These are phyloP conservation scores for Lepidotrigona ventralis DNA, from an alignment of 1,140 invertebrate genomes.

Conservation along the genomic window DNA sequence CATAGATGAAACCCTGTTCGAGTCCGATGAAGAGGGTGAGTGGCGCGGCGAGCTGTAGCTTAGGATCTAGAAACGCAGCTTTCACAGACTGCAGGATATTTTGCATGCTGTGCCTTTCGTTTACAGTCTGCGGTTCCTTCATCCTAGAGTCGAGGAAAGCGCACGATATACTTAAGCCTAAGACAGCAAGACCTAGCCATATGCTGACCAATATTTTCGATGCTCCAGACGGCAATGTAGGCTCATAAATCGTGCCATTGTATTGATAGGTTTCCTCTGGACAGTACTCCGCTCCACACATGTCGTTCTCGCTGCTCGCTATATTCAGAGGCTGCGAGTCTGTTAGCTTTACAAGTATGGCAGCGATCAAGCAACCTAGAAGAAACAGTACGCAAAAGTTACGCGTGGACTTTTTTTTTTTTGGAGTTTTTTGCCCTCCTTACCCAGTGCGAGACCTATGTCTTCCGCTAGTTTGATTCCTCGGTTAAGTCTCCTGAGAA, in stretches of 20 bases:
- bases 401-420: too few species aligned
- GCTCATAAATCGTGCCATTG: constrained; percentile 71
- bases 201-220: constrained; percentile 79
- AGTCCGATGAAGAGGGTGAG: constrained; percentile 86
- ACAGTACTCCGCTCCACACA: constrained; percentile 73
- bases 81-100: constrained; percentile 72
- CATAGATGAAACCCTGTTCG: constrained; percentile 87
- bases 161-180: constrained; percentile 80
- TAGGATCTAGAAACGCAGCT: constrained; percentile 78
- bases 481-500: constrained; percentile 72
- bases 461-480: constrained; percentile 75
- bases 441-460: constrained; percentile 73
- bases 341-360: constrained; percentile 70
- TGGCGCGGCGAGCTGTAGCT: constrained; percentile 83
- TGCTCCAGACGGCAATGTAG: constrained; percentile 75
- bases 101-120: constrained; percentile 63
- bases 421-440: too few species aligned
- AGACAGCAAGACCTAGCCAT: constrained; percentile 81
- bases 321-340: constrained; percentile 46
- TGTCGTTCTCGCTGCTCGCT: constrained; percentile 64
- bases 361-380: constrained; percentile 72
- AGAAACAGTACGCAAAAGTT: not conserved
- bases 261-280: constrained; percentile 70
- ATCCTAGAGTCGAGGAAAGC: constrained; percentile 79
- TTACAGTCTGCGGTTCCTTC: constrained; percentile 73